Evolutionary conservation across 2,113 vertebrate species (phyloP).

Genomic region (Hyaena hyaena): DNA sequence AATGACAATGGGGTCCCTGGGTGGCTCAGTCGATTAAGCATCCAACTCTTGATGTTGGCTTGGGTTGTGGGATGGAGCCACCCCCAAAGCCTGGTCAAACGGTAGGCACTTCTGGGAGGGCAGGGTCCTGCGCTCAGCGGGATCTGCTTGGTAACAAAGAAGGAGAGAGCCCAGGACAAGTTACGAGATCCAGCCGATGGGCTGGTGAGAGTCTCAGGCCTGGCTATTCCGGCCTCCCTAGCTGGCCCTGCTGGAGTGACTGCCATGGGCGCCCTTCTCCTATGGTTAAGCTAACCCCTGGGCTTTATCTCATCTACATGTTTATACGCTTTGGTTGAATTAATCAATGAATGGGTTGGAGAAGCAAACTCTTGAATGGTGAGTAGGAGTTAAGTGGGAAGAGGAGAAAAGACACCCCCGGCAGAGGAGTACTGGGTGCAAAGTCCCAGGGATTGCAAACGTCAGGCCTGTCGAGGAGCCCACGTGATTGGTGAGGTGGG

Average conservation of each 20-base stretch:
- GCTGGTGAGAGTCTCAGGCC: neutral
- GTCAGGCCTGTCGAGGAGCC: neutral
- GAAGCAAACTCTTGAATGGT: neutral
- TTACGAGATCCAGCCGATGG: neutral
- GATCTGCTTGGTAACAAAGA: neutral
- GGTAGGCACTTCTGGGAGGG: neutral
- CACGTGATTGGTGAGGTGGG: accelerated
- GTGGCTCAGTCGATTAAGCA: no score
- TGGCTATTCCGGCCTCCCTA: neutral
- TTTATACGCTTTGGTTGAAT: neutral
- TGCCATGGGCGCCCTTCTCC: neutral
- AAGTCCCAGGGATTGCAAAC: neutral
- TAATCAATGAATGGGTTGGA: neutral
- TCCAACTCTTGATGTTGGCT: no score
- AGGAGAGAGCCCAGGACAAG: neutral
- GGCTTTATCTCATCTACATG: neutral
- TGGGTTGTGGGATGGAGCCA: neutral
- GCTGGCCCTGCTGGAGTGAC: neutral
- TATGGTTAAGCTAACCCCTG: neutral
- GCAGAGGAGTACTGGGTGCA: neutral
- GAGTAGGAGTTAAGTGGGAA: neutral
- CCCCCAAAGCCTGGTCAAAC: neutral
- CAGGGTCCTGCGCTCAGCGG: neutral
- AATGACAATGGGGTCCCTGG: neutral
- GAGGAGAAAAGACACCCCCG: neutral